Evolutionary conservation across 2,888 invertebrate species (phyloP).

Genomic region (Hymenopus coronatus): DNA sequence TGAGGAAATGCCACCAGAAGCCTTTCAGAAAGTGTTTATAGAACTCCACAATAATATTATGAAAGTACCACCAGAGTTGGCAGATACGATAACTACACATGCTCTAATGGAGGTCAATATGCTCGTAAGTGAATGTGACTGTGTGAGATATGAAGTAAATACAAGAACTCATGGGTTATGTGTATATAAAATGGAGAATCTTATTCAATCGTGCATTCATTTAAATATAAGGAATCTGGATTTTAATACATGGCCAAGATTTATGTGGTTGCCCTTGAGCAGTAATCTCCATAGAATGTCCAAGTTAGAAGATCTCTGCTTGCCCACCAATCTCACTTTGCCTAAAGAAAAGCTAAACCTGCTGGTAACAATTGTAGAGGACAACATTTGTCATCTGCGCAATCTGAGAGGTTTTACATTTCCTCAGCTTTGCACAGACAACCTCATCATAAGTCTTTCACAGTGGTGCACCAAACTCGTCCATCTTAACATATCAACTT

Average conservation of each 20-base stretch:
- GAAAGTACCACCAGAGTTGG: not conserved
- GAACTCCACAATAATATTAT: not conserved
- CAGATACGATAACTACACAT: not conserved
- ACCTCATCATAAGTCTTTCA: not conserved
- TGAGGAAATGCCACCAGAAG: not conserved
- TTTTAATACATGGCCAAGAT: not conserved
- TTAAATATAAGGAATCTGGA: not conserved
- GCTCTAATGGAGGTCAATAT: not conserved
- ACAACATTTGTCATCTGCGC: not conserved
- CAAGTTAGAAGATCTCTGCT: not conserved
- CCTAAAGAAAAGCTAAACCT: not conserved
- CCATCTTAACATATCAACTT: not conserved
- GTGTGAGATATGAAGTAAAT: not conserved
- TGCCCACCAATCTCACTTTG: not conserved
- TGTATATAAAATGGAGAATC: not conserved
- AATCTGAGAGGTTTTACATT: not conserved
- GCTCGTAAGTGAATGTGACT: not conserved
- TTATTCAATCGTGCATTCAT: not conserved
- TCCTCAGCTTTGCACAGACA: not conserved
- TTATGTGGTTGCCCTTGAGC: not conserved
- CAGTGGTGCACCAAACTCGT: not conserved
- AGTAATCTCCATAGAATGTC: not conserved
- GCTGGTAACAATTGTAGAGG: not conserved
- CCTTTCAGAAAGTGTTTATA: not conserved
- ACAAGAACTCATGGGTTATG: not conserved